Conservation (phyloP, 2,888 invertebrate species). For the Coenonympha glycerion region DNA sequence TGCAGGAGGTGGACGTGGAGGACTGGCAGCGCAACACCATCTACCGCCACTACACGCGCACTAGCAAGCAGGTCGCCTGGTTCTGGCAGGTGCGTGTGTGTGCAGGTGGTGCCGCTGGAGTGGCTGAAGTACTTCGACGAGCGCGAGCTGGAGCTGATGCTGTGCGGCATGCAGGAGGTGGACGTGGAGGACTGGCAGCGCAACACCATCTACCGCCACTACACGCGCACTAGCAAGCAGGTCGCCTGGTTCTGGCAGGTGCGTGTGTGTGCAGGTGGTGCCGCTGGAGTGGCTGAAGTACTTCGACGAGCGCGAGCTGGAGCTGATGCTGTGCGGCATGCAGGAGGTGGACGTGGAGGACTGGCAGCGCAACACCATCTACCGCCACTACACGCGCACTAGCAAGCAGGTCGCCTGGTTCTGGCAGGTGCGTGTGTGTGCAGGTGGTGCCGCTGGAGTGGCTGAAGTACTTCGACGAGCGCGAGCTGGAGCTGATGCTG, state of each 20-base stretch:
- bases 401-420: constrained; percentile 99
- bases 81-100: constrained; percentile 94
- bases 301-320: constrained; percentile 98
- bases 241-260: constrained; percentile 99
- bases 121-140: constrained; percentile 99
- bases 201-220: constrained; percentile 98
- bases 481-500: constrained; percentile 96
- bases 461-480: constrained; percentile 99
- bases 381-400: constrained; percentile 97
- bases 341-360: constrained; percentile 99
- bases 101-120: constrained; percentile 93
- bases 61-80: constrained; percentile 98
- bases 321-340: constrained; percentile 99
- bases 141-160: constrained; percentile 96
- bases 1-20: constrained; percentile 99
- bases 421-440: constrained; percentile 89
- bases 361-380: constrained; percentile 99
- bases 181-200: constrained; percentile 99
- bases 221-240: constrained; percentile 97
- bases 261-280: constrained; percentile 80
- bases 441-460: constrained; percentile 97
- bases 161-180: constrained; percentile 99
- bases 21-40: constrained; percentile 99
- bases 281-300: constrained; percentile 99
- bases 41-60: constrained; percentile 98